phyloP scores from a whole-genome alignment of 2,113 vertebrate genomes.

The Chlorodrepanis virens region DNA sequence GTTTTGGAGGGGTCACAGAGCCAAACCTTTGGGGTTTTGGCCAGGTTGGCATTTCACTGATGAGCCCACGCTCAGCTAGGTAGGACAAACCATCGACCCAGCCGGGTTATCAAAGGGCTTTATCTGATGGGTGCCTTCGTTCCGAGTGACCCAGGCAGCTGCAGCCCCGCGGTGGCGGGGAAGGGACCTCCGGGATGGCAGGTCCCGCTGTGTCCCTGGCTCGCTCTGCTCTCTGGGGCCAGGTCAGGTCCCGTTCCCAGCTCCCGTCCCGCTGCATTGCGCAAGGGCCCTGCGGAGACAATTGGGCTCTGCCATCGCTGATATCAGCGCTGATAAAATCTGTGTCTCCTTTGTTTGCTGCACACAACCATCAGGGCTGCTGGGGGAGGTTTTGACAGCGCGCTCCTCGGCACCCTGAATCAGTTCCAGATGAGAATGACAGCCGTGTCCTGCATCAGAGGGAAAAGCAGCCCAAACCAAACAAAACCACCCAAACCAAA shows the following conservation, averaged over 20 bases:
- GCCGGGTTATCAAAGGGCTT: not conserved
- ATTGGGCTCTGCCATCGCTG: not conserved
- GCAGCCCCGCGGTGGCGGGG: not conserved
- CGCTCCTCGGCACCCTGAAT: not conserved
- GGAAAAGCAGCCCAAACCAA: not conserved
- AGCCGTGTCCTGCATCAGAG: not conserved
- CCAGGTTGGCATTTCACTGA: not conserved
- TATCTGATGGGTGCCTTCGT: not conserved
- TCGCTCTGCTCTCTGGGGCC: not conserved
- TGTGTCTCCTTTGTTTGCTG: constrained; percentile 1
- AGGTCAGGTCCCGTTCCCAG: not conserved
- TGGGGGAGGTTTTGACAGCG: not conserved
- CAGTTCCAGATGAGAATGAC: not conserved
- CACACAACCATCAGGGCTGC: not conserved
- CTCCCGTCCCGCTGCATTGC: not conserved
- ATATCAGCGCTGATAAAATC: constrained; percentile 9
- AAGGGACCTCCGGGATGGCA: rapidly evolving
- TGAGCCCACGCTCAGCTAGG: not conserved
- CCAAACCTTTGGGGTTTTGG: not conserved
- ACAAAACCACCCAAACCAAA: not conserved
- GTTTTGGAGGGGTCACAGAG: not conserved
- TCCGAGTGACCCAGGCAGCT: not conserved
- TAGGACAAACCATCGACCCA: not conserved
- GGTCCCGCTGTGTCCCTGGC: rapidly evolving
- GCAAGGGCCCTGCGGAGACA: not conserved